Conservation (phyloP, 2,888 invertebrate genomes). For the Pandemis corylana region DNA sequence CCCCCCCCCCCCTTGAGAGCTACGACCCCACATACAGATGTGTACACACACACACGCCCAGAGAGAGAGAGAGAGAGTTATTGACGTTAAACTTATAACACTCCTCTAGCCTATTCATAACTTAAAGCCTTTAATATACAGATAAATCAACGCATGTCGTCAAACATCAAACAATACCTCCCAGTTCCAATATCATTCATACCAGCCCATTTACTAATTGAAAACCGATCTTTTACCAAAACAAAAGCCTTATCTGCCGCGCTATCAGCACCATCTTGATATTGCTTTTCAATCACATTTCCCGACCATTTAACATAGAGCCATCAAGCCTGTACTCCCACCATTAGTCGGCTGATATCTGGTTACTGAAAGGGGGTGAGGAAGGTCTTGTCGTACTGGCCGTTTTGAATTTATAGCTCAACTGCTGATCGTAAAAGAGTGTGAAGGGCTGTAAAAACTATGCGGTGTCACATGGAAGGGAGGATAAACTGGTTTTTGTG, state of each 20-base stretch:
- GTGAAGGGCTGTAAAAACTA: slow-evolving; percentile 42
- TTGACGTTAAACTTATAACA: no score
- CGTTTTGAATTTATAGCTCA: slow-evolving; percentile 39
- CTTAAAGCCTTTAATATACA: no score
- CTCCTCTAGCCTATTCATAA: no score
- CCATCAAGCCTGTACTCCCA: background rate
- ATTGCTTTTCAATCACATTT: slow-evolving; percentile 41
- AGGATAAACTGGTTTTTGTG: background rate
- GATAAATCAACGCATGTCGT: background rate
- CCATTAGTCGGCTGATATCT: background rate
- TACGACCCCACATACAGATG: no score
- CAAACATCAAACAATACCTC: background rate
- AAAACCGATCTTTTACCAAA: slow-evolving; percentile 24
- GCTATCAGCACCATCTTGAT: slow-evolving; percentile 41
- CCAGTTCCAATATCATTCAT: background rate
- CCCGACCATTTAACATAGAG: slow-evolving; percentile 20
- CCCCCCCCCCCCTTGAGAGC: no score
- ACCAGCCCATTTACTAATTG: slow-evolving; percentile 34
- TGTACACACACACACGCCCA: no score
- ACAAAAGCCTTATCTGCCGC: slow-evolving; percentile 32
- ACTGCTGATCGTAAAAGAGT: slow-evolving; percentile 40
- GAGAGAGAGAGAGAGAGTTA: no score
- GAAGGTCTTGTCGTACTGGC: slow-evolving; percentile 14
- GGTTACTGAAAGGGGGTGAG: background rate
- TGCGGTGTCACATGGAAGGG: slow-evolving; percentile 23